Base-by-base conservation (phyloP, 2,888 invertebrate species). In the Melipona bicolor region DNA sequence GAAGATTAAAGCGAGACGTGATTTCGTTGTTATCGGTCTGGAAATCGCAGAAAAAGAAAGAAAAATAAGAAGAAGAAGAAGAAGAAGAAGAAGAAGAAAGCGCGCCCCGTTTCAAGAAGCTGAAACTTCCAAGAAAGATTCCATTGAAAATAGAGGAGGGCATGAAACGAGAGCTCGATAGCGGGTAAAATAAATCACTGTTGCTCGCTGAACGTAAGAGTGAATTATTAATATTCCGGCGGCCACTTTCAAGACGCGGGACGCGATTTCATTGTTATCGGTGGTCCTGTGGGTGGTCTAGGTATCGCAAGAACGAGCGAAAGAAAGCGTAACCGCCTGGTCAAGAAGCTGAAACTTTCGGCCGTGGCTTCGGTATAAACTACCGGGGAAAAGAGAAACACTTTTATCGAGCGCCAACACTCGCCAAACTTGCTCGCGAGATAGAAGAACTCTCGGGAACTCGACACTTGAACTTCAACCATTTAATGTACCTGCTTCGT, bases 351-450 rank as follows among this genome's bases (percentile, higher is more conserved):
- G 74, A 85, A 88, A 88, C 79, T 88, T 88, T 73, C 87, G 72
- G 79, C 77, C 79, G 82, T 88, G 87, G 88, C 84, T 75, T 86
- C 79, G 87, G 76, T 85, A 84, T 82, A 88, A 88, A 88, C 88
- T 87, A 77, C 67, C 54, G 61, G 19, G 83, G 84, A 87, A 89
- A 93, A 92, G 93, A 91, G 93, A 93, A 93, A 93, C 92, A 92
- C 89, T 93, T 93, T 93, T 93, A 94, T 93, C 94, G 92, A 92
- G 89, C 89, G 79, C 87, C 90, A 88, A 92, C 93, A 93, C 92
- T 91, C 91, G 91, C 86, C 84, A 88, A 92, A 92, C 91, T 90
- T 89, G 77, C 72, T 79, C 79, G 27, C 72, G 85, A 87, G 91
- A 91, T 91, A 89, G 88, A 89, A 89, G 90, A 91, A 91, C 88